Evolutionary conservation across 2,888 invertebrate species (phyloP), one percentile per base, ranked within the genome.

Genomic region (Cheilosia soror): DNA sequence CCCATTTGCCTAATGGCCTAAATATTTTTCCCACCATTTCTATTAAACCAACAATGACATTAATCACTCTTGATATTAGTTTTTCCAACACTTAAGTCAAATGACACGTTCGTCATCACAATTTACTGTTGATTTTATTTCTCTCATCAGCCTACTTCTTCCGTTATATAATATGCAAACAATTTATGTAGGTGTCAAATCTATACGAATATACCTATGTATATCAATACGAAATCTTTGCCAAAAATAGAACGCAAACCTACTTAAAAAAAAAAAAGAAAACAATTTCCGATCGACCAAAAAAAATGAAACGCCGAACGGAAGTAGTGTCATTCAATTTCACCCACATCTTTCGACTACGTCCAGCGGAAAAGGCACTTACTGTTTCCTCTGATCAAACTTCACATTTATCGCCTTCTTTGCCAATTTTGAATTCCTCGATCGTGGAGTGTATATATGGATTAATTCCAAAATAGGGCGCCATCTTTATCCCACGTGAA

Each of bases 261-360:
- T 29, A 57, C 33, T 9, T 11, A 37, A 44, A 44, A 9, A 9
- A 27, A 44, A 44, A 9, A 9, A 31, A 33, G n/a, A 33, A n/a
- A 71, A 42, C 40, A 20, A 66, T 72, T 79, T 79, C 73, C 78
- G 53, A 62, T 71, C 55, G 13, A 57, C 27, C 31, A 47, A 72
- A 53, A 51, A 65, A 25, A 47, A 55, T 5, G 27, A 49, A 72
- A 57, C 37, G n/a, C 27, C 31, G 53, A 78, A 37, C 84, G 84
- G 84, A 84, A 84, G 71, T 84, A 58, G 68, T 58, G 58, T 63
- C 75, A 79, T 55, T 69, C 31, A 75, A 71, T 80, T 80, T 84
- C 80, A 79, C 55, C 55, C 83, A 79, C 58, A 57, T 44, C 44
- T 47, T 40, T 44, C 51, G 37, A 33, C 53, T 65, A n/a, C 6